Conservation (phyloP, 2,888 invertebrate genomes). For the Pachycephus smyrnensis region DNA sequence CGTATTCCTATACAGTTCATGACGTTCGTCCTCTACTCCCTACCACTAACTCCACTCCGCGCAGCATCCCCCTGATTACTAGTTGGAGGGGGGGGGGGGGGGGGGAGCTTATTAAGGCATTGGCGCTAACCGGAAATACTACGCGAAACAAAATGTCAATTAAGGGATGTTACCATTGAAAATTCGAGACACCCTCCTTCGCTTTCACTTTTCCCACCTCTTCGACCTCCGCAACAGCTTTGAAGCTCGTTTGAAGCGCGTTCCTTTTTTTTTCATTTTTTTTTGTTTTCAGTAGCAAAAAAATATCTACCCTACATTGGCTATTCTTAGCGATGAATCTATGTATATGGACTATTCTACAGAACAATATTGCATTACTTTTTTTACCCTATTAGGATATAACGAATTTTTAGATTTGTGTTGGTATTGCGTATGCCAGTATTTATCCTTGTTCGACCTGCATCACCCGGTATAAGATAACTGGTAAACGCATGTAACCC, state of each 20-base stretch:
- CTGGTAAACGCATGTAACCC: neutral
- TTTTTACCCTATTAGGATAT: neutral
- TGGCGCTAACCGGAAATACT: constrained; percentile 37
- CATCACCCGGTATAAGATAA: neutral
- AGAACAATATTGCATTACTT: neutral
- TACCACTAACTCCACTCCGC: neutral
- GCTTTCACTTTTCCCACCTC: neutral
- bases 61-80: neutral
- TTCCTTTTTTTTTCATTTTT: neutral
- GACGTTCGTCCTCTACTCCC: neutral
- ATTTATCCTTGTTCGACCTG: neutral
- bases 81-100: neutral
- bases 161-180: constrained; percentile 40
- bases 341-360: neutral
- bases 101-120: constrained; percentile 2
- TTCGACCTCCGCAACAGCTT: neutral
- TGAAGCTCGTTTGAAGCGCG: neutral
- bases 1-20: neutral
- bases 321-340: neutral
- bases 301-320: neutral
- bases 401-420: neutral
- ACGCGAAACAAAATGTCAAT: constrained; percentile 54
- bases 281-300: neutral
- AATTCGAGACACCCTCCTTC: neutral
- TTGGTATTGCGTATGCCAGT: neutral